A percentile compares a stretch with the other conserved stretches of the same genome.
phyloP scores from a whole-genome alignment of 1,140 invertebrate species.

The Apolygus lucorum region DNA sequence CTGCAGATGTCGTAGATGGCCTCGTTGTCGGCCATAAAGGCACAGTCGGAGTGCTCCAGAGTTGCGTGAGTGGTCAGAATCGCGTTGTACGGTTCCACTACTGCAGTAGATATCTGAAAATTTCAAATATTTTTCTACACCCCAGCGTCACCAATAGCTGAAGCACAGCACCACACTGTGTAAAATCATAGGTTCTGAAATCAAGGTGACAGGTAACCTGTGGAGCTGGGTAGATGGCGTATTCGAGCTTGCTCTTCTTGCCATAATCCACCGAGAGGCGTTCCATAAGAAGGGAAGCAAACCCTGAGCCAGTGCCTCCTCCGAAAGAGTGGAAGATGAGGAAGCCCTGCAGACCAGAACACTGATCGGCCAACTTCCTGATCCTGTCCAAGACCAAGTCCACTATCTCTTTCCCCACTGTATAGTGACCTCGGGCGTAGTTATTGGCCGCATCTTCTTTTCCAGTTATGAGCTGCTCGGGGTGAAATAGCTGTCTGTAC shows the following conservation, averaged over 20 bases:
- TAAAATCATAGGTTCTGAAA: too few species aligned
- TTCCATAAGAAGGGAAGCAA: constrained; percentile 59
- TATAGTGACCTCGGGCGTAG: constrained; percentile 59
- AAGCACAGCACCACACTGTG: too few species aligned
- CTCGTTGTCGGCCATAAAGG: constrained; percentile 75
- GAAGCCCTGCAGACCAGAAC: constrained; percentile 71
- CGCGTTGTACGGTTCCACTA: constrained; percentile 62
- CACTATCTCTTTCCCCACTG: constrained; percentile 67
- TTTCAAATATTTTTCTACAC: neutral
- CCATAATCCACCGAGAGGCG: constrained; percentile 56
- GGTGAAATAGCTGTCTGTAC: constrained; percentile 52
- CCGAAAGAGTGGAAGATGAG: constrained; percentile 83
- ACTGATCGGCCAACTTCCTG: constrained; percentile 67
- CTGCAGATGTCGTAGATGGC: constrained; percentile 88
- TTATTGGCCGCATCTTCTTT: constrained; percentile 70
- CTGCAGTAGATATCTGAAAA: constrained; percentile 48
- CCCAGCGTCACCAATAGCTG: too few species aligned
- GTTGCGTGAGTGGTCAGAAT: constrained; percentile 53
- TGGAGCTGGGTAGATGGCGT: constrained; percentile 59
- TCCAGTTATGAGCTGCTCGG: constrained; percentile 53
- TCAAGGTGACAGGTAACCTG: constrained; percentile 53
- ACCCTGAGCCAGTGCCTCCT: constrained; percentile 76
- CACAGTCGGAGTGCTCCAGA: constrained; percentile 57
- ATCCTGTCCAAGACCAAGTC: constrained; percentile 59
- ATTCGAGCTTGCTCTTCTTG: constrained; percentile 61